Base-by-base conservation (phyloP, 2,797 vertebrate species). In the Lepidocolaptes lacrymiger region DNA sequence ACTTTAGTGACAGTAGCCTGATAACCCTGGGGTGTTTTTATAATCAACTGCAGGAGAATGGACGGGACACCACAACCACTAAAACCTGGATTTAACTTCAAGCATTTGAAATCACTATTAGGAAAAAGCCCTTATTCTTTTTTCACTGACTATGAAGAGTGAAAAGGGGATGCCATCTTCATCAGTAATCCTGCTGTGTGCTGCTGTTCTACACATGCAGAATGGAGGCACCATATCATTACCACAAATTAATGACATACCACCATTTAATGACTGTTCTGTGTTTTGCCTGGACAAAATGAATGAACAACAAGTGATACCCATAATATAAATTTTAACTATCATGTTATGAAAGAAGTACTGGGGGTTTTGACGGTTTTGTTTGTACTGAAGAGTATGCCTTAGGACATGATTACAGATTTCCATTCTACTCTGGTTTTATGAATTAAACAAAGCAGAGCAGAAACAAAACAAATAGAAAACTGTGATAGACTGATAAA, bases 391-490 rank as follows among this genome's bases (percentile, higher is more conserved):
- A 80, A 80, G 61, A 58, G 22, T 63, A 14, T 74, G 90, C 93
- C 93, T 91, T 73, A 94, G 86, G 83, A 82, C 24, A 89, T 12
- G 10, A 74, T 67, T 87, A 32, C 39, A 46, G 27, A 79, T 94
- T 92, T 77, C 41, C 71, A 76, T 91, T 86, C 52, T 52, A 13
- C 41, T 87, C 34, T 41, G 28, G 12, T 94, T 93, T 90, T 95
- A 85, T 85, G 84, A 95, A 87, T 94, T 93, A 91, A 94, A 76
- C 66, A 93, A 92, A 82, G 52, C 56, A 71, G 80, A 94, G 32
- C 75, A 85, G 82, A 77, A 95, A 37, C 37, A 84, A 86, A 94
- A 63, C 52, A 91, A 89, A 62, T 16, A 48, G 32, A 91, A 93
- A 85, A 69, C 58, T 48, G 22, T 85, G 68, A 96, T 58, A 89